Conservation (phyloP, 2,888 invertebrate species). For the Villa cingulata region DNA sequence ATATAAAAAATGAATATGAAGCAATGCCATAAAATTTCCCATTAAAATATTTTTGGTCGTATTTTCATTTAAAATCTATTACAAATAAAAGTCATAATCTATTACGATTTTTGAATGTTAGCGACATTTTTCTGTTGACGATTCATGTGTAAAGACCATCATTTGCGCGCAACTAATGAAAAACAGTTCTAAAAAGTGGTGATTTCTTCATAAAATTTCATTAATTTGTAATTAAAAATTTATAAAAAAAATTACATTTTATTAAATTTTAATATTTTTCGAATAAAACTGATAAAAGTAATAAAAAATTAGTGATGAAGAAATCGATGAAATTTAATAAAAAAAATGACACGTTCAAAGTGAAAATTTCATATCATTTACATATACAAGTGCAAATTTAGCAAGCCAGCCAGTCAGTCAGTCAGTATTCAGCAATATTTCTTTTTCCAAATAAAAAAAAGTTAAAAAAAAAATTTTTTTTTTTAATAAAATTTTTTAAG, state of each 20-base stretch:
- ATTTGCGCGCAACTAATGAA: conserved; percentile 15
- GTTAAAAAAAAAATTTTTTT: too few relatives aligned
- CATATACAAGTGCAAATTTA: not conserved
- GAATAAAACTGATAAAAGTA: conserved; percentile 1
- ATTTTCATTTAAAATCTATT: not conserved
- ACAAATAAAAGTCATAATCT: not conserved
- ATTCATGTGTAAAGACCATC: conserved; percentile 10
- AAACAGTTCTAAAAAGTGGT: conserved; percentile 12
- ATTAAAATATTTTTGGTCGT: not conserved
- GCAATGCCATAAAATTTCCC: conserved; percentile 1
- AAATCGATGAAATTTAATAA: conserved; percentile 9
- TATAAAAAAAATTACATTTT: conserved; percentile 2
- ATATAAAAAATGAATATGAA: too few relatives aligned
- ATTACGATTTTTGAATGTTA: conserved; percentile 2
- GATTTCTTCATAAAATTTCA: conserved; percentile 6
- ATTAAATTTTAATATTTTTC: conserved; percentile 5
- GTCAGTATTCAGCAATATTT: not conserved
- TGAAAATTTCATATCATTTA: not conserved
- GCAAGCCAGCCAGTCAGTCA: not conserved
- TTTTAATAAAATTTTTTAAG: too few relatives aligned
- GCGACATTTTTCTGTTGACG: conserved; percentile 11
- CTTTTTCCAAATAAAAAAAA: not conserved
- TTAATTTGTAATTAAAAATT: not conserved
- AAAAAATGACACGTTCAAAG: conserved; percentile 10
- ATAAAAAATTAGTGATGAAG: conserved; percentile 10